Evolutionary conservation across 2,797 vertebrate genomes (phyloP).

Genomic region (Pteropus rufus): DNA sequence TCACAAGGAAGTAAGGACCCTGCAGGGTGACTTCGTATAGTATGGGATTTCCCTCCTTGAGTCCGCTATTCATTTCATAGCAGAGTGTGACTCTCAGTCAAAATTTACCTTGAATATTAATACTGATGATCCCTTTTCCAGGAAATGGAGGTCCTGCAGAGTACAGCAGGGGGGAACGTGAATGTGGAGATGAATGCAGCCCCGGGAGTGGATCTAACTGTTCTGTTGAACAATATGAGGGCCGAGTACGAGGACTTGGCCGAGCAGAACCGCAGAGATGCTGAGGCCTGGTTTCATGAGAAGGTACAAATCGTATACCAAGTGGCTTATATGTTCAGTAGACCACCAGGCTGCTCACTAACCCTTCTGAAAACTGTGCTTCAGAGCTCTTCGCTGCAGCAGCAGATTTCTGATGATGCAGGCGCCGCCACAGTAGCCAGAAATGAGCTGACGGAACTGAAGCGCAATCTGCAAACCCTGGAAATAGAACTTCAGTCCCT

Average conservation of each 20-base stretch:
- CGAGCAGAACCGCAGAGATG: constrained; percentile 87
- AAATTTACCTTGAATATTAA: background rate
- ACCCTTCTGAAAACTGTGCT: background rate
- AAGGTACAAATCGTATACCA: constrained; percentile 78
- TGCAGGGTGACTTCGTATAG: rapidly evolving
- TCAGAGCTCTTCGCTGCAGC: constrained; percentile 74
- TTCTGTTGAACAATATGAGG: constrained; percentile 87
- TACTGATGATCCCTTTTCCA: background rate
- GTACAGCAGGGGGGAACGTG: constrained; percentile 80
- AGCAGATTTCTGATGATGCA: constrained; percentile 69
- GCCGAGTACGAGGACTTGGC: constrained; percentile 87
- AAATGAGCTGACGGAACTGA: constrained; percentile 77
- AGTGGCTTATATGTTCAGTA: background rate
- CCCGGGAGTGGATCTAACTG: constrained; percentile 87
- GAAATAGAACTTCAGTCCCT: constrained; percentile 82
- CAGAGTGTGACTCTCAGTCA: background rate
- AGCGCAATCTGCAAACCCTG: constrained; percentile 73
- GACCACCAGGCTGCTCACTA: rapidly evolving
- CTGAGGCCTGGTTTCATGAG: constrained; percentile 88
- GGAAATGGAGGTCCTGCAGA: constrained; percentile 63
- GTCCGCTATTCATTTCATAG: background rate
- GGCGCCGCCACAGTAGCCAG: constrained; percentile 64
- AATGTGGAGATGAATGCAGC: constrained; percentile 90
- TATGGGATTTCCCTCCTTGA: background rate
- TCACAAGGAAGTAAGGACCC: constrained; percentile 87